These are phyloP conservation scores for Parus major DNA, from an alignment of 2,113 vertebrate genomes.

Conservation along the genomic window DNA sequence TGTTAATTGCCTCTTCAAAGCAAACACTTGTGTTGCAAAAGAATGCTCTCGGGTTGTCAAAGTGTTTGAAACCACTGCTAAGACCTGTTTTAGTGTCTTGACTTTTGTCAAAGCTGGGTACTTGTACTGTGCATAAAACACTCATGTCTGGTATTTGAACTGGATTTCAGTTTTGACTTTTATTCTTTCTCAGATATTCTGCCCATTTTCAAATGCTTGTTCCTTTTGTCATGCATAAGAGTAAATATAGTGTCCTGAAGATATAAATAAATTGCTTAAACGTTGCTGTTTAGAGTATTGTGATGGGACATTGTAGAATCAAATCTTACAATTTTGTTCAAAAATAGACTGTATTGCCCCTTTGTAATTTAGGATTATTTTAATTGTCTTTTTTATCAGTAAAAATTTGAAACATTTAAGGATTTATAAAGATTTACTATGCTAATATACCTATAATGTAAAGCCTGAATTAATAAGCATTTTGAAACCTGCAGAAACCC, in stretches of 20 bases:
- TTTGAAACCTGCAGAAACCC: not conserved
- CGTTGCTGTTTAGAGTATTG: rapidly evolving
- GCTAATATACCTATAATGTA: not conserved
- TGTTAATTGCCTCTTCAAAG: not conserved
- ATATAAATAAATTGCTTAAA: not conserved
- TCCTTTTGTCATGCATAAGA: rapidly evolving
- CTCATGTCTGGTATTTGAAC: not conserved
- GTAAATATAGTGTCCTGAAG: not conserved
- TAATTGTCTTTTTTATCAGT: rapidly evolving
- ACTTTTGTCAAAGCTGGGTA: not conserved
- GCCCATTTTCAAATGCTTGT: rapidly evolving
- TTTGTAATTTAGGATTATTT: not conserved
- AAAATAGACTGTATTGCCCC: not conserved
- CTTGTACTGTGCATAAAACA: not conserved
- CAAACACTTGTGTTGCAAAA: not conserved
- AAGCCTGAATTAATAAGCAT: not conserved
- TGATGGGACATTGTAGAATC: not conserved
- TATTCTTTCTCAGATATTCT: rapidly evolving
- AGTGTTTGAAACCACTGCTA: not conserved
- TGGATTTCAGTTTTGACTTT: not conserved
- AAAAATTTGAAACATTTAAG: not conserved
- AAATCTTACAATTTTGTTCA: not conserved
- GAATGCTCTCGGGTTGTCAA: rapidly evolving
- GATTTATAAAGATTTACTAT: not conserved
- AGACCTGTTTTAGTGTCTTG: not conserved